Evolutionary conservation across 2,797 vertebrate genomes (phyloP), one percentile per base, ranked within the genome.

Genomic region (Sciurus carolinensis): DNA sequence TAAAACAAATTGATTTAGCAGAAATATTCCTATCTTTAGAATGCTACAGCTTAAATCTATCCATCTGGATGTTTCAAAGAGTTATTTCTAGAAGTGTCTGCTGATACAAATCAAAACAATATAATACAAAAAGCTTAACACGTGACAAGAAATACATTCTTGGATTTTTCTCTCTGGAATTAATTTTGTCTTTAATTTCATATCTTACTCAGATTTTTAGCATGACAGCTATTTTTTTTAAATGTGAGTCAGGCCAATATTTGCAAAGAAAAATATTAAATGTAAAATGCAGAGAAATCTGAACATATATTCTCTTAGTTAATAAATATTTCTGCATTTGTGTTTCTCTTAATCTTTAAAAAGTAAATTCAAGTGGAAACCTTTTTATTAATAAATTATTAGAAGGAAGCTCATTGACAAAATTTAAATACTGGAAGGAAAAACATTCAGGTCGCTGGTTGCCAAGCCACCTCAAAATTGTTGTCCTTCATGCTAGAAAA

Each of bases 1-100:
- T 77, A 76, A 91, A 77, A 92, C 7, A 93, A 64, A 87, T 91
- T 89, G 66, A 96, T 77, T 95, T 86, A 95, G 84, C 87, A 94
- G 80, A 96, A 97, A 94, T 69, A 14, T 92, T 95, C 90, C 95
- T 96, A 36, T 97, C 69, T 95, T 97, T 95, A 95, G 92, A 95
- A 79, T 76, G 62, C 62, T 81, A n/a, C 62, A 80, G 73, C 39
- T 92, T 90, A 94, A 93, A 95, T 94, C 7, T 47, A 91, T 89
- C 96, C 95, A 96, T 97, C 96, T 94, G 96, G 97, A 87, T 95
- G 82, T 91, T 96, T 97, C 80, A 97, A 96, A 84, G 6, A 77
- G 87, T 95, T 98, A 96, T 95, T 97, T 98, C 92, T 95, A 96
- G 97, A 97, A 89, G 72, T 91, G 47, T 92, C 64, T 95, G 81